These are phyloP conservation scores for Naso thynnoides DNA, from an alignment of 2,797 vertebrate genomes.

Conservation along the genomic window DNA sequence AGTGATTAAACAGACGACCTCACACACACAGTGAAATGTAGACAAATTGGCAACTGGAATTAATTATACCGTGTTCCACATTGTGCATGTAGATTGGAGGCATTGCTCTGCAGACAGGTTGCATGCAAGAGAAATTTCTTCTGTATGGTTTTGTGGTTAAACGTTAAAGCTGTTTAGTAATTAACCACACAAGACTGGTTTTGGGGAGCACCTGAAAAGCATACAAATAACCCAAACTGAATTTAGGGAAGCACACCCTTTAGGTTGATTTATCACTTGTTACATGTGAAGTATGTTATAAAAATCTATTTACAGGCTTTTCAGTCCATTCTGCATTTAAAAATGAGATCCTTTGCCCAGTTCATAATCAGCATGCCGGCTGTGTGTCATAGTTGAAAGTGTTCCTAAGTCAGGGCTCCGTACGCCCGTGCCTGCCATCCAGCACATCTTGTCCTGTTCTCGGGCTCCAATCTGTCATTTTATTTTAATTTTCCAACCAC, in stretches of 20 bases:
- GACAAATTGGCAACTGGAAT: constrained; percentile 51
- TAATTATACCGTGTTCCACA: constrained; percentile 40
- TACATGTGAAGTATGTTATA: constrained; percentile 56
- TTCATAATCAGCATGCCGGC: constrained; percentile 57
- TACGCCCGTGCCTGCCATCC: constrained; percentile 22
- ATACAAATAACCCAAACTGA: background rate
- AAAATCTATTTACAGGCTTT: constrained; percentile 55
- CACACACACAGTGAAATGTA: constrained; percentile 28
- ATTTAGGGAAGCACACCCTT: constrained; percentile 1
- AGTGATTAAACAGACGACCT: constrained; percentile 34
- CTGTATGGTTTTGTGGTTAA: constrained; percentile 33
- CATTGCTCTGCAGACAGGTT: constrained; percentile 19
- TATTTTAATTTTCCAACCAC: constrained; percentile 11
- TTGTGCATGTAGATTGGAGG: constrained; percentile 38
- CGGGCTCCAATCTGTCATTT: constrained; percentile 49
- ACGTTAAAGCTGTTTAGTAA: constrained; percentile 11
- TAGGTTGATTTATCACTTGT: constrained; percentile 49
- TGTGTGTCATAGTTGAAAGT: constrained; percentile 52
- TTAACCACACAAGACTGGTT: constrained; percentile 15
- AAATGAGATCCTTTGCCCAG: constrained; percentile 51
- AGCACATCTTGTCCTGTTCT: constrained; percentile 37
- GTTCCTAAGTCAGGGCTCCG: constrained; percentile 49
- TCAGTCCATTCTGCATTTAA: constrained; percentile 64
- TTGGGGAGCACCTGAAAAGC: background rate
- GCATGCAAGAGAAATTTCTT: constrained; percentile 7